Evolutionary conservation across 2,888 invertebrate genomes (phyloP), one percentile per base, ranked within the genome.

Genomic region (Scaptomyza reducta): DNA sequence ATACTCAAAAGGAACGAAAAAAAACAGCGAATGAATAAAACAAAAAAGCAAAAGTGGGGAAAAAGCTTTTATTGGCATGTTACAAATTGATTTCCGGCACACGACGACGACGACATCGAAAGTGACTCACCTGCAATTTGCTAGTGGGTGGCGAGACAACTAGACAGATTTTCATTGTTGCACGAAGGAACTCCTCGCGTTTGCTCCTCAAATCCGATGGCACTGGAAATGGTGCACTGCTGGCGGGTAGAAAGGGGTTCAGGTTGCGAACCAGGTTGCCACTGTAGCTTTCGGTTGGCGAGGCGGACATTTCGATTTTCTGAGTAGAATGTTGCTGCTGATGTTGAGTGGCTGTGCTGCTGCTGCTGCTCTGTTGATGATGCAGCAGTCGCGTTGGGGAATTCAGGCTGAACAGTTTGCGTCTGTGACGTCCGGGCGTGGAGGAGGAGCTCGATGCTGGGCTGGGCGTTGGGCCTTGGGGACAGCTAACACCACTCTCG

Each of bases 91-190:
- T 64, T 38, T 65, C 60, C 44, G 49, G 60, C 67, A 44, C 22
- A 46, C 22, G 31, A 49, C 35, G 38, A 31, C 29, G 46, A 3
- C 25, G 42, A 40, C 16, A 33, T 33, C 13, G 35, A 25, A 25
- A 16, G 35, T 31, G 44, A 79, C 87, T 91, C 88, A 92, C 92
- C 90, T 92, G 92, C 64, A 92, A 87, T 87, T 92, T 91, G 70
- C 85, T 91, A 18, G 90, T 83, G 51, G 95, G 95, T 53, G 95
- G 95, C 61, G 95, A 95, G 13, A 95, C 95, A 65, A 95, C 95
- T 80, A 95, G 92, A 89, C 95, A 95, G 85, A 95, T 95, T 91
- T 95, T 93, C 95, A 95, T 95, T 70, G 95, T 95, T 57, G 95
- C 95, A 79, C 94, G 94, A 69, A 95, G 92, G 89, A 95, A 95